phyloP scores from a whole-genome alignment of 2,113 vertebrate species.

The Pantherophis guttatus region DNA sequence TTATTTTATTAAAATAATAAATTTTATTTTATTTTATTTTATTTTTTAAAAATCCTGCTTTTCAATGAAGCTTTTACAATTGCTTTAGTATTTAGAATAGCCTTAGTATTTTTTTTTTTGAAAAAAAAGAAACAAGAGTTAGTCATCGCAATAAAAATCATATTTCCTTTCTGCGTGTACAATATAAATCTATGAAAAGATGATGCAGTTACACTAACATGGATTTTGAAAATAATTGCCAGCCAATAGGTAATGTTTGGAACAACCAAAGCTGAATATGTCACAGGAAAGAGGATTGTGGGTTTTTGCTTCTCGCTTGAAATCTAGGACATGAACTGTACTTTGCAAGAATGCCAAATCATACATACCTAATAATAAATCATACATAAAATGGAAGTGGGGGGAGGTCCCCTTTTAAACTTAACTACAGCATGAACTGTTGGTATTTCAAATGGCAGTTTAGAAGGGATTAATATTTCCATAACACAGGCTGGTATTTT shows the following conservation, averaged over 20 bases:
- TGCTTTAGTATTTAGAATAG: neutral
- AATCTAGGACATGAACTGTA: neutral
- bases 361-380: too few relatives aligned
- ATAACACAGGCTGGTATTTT: neutral
- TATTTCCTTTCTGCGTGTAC: neutral
- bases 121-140: neutral
- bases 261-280: neutral
- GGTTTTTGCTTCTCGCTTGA: neutral
- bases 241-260: neutral
- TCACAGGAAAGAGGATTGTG: neutral
- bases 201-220: neutral
- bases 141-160: neutral
- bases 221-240: neutral
- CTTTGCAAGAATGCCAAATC: neutral
- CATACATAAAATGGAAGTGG: neutral
- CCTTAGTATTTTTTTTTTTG: neutral
- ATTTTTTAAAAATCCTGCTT: neutral
- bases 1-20: neutral
- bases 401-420: neutral
- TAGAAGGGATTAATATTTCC: neutral
- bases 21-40: neutral
- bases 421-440: neutral
- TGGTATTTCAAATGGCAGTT: neutral
- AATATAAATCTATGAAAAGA: neutral
- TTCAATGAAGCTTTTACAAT: neutral